Base-by-base conservation (phyloP, 2,888 invertebrate species). In the Tricholauxania praeusta region DNA sequence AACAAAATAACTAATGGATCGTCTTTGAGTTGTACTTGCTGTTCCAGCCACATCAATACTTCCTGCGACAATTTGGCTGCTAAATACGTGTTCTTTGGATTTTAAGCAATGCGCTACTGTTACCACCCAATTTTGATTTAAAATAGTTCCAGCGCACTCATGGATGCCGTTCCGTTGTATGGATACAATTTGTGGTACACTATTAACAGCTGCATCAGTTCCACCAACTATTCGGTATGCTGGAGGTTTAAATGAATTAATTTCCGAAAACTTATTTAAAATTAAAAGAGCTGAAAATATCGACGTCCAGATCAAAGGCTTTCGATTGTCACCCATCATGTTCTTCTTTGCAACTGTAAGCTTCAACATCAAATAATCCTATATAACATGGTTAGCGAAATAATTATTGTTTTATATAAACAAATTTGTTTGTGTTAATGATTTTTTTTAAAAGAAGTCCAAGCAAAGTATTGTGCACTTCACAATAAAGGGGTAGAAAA, bases 51-150 rank as follows among this genome's bases (percentile, higher is more conserved):
- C 81, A 12, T 81, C 78, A 74, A 80, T 82, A 47, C 82, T 83
- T 12, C 86, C 86, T 1, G 87, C 86, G 1, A 86, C 74, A 5
- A 86, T 71, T 0, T 75, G 79, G 14, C 84, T 84, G 6, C 76
- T 79, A 28, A 83, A 76, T 2, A 83, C 83, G 65, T 82, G 79
- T 1, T 71, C 73, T 0, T 79, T 74, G n/a, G 81, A 81, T 22
- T 75, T 76, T 48, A 86, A 67, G 62, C 86, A 86, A 75, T 87
- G 87, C 1, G 86, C 86, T 2, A 87, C 87, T 0, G 86, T 87
- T 0, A 86, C 76, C 47, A 86, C 72, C 87, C 86, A 86, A 74
- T 86, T 80, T 22, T 77, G 60, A 65, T 83, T 85, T 3, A 86
- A 12, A 48, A 86, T 84, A 68, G 82, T 83, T 1, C 85, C 86